Evolutionary conservation across 2,113 vertebrate genomes (phyloP).

Genomic region (Nesogale talazaci): DNA sequence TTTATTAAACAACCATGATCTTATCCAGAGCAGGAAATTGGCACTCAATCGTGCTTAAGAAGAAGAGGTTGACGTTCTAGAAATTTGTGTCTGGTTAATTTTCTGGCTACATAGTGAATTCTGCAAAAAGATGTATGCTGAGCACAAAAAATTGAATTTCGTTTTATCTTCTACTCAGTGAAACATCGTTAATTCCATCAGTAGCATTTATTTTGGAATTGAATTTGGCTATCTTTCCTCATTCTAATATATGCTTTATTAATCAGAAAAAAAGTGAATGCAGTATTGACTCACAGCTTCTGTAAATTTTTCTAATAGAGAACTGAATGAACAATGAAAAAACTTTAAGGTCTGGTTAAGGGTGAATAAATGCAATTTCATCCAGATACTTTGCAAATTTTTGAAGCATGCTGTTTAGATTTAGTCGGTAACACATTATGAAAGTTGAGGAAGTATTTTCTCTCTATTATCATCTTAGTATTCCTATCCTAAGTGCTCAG

Average conservation of each 20-base stretch:
- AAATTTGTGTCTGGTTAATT: slow-evolving; percentile 12
- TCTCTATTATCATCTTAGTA: not conserved
- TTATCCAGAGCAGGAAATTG: not conserved
- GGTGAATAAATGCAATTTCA: slow-evolving; percentile 41
- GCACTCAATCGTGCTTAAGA: slow-evolving; percentile 4
- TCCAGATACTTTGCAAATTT: not conserved
- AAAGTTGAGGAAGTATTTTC: not conserved
- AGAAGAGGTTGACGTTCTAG: slow-evolving; percentile 21
- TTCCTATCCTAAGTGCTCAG: not conserved
- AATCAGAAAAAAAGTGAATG: slow-evolving; percentile 3
- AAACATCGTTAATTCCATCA: slow-evolving; percentile 33
- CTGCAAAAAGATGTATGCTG: slow-evolving; percentile 48
- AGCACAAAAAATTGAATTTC: slow-evolving; percentile 42
- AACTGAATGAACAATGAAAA: slow-evolving; percentile 21
- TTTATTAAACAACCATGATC: not conserved
- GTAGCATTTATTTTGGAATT: not conserved
- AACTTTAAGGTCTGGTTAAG: not conserved
- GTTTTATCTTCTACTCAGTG: slow-evolving; percentile 50
- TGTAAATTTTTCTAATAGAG: accelerated
- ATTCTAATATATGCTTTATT: not conserved
- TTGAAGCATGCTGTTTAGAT: not conserved
- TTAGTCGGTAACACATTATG: not conserved
- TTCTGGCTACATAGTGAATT: slow-evolving; percentile 10
- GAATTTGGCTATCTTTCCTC: not conserved
- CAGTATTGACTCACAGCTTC: not conserved